These are phyloP conservation scores for Akabosia matsudoensis DNA, from an alignment of 1,140 invertebrate species.

Conservation along the genomic window DNA sequence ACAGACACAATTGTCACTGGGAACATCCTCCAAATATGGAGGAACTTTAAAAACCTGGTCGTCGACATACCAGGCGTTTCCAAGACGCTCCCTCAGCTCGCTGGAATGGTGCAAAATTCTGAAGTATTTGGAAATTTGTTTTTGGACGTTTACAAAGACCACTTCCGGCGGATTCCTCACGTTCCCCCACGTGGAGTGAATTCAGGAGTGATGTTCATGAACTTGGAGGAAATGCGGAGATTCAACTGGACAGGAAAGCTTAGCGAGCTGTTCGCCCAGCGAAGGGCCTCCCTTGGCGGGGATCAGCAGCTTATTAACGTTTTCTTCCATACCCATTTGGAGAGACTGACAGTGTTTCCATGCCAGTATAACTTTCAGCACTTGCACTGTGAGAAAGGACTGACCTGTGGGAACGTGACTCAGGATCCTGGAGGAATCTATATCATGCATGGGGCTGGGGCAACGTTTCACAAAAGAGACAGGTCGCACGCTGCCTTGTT, in stretches of 20 bases:
- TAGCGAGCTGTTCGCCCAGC: neutral
- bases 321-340: neutral
- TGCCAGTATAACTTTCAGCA: slow-evolving; percentile 7
- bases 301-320: neutral
- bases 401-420: neutral
- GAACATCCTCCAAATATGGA: neutral
- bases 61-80: neutral
- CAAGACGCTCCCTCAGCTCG: neutral
- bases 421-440: neutral
- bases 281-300: too few species aligned
- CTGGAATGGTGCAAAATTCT: neutral
- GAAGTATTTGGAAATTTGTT: neutral
- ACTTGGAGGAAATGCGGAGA: neutral
- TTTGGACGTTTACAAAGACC: neutral
- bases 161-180: neutral
- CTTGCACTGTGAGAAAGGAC: neutral
- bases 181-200: neutral
- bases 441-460: neutral
- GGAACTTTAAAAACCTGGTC: neutral
- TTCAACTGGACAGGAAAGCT: neutral
- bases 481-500: neutral
- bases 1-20: slow-evolving; percentile 4
- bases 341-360: neutral
- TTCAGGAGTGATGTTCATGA: neutral
- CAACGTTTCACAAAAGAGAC: neutral